Evolutionary conservation across 2,113 vertebrate species (phyloP), one percentile per base, ranked within the genome.

Genomic region (Brachyhypopomus gauderio): DNA sequence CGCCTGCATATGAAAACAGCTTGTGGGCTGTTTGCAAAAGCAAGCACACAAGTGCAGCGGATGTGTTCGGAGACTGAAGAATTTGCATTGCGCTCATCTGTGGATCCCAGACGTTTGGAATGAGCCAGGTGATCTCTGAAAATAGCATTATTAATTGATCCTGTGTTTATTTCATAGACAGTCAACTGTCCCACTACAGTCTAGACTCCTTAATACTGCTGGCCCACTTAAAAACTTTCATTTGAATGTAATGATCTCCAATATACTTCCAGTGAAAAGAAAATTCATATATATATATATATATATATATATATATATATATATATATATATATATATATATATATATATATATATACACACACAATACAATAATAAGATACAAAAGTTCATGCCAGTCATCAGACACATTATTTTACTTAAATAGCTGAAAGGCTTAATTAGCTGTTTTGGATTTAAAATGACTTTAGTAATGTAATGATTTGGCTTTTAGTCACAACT

Each of bases 71-170:
- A 80, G 69, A 63, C 69, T 11, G 45, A 19, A 2, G 23, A 45
- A 55, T 36, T 52, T 59, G 34, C 52, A 59, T 45, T 25, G 30
- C 73, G 48, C 59, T 38, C 59, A 69, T n/a, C 45, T 66, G 59
- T 73, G 19, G 25, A 27, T 64, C 34, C 25, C 27, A 25, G 70
- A 20, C 58, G 23, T 80, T 73, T 73, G 25, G 41, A 55, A 48
- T 34, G 45, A 55, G 66, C 66, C 66, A 70, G 66, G 38, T 70
- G 67, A 72, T 70, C 55, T 59, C 56, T 48, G 23, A 79, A 60
- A 71, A 27, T 41, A 58, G 8, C 66, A 60, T 60, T 45, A 81
- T 72, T 75, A 81, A 81, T 75, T 75, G 25, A 73, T 79, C 52
- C 52, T 4, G 12, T 64, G 41, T 72, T 80, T 80, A 63, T 64